Evolutionary conservation across 2,797 vertebrate species (phyloP).

Genomic region (Euthynnus affinis): DNA sequence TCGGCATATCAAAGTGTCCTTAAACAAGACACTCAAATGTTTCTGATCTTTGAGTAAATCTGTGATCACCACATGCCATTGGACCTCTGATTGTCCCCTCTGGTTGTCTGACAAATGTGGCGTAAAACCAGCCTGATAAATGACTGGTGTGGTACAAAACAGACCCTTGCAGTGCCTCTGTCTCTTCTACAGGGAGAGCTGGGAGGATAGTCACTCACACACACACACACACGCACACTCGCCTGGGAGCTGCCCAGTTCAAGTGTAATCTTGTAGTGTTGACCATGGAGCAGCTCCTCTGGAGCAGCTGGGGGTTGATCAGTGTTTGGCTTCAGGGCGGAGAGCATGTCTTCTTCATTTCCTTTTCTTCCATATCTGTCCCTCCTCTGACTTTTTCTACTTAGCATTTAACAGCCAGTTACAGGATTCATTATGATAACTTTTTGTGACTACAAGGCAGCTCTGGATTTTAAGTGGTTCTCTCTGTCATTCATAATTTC

Average conservation of each 20-base stretch:
- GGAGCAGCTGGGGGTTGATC: slow-evolving; percentile 11
- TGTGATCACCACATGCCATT: not conserved
- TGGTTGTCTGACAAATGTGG: not conserved
- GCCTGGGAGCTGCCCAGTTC: slow-evolving; percentile 57
- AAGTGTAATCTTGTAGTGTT: slow-evolving; percentile 57
- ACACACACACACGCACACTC: not conserved
- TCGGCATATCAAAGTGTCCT: not conserved
- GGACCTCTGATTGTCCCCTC: not conserved
- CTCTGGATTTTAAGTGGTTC: not conserved
- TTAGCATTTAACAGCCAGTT: slow-evolving; percentile 7
- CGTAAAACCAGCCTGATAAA: slow-evolving; percentile 17
- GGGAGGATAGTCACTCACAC: not conserved
- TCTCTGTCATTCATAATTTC: slow-evolving; percentile 2
- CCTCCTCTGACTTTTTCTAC: slow-evolving; percentile 15
- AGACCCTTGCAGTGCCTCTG: slow-evolving; percentile 3
- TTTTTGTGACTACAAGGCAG: not conserved
- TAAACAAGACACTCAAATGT: not conserved
- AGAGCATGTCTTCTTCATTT: slow-evolving; percentile 32
- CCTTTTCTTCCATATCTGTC: slow-evolving; percentile 22
- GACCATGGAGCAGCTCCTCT: slow-evolving; percentile 45
- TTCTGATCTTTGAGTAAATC: not conserved
- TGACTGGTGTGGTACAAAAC: slow-evolving; percentile 7
- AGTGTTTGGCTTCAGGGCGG: slow-evolving; percentile 30
- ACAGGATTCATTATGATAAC: slow-evolving; percentile 1
- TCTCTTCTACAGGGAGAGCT: slow-evolving; percentile 16